phyloP scores from a whole-genome alignment of 2,797 vertebrate species.

The Sarcophilus harrisii region DNA sequence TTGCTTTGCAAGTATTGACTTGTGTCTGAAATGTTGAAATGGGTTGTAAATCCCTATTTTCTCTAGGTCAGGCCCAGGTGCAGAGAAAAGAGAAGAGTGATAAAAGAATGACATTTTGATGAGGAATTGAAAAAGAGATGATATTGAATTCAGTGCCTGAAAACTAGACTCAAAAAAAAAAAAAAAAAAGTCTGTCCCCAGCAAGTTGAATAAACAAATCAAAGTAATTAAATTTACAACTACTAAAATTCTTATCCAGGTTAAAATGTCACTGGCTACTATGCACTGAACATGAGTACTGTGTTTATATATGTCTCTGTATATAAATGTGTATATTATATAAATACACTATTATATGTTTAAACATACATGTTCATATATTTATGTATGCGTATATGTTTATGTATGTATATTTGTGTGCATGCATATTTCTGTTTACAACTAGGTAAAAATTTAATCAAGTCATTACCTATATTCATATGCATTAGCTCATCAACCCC shows the following conservation, averaged over 20 bases:
- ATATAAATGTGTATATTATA: no score
- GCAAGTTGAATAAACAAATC: conserved; percentile 52
- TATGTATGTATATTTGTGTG: background rate
- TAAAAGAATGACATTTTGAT: conserved; percentile 59
- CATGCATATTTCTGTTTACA: conserved; percentile 40
- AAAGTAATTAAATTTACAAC: conserved; percentile 56
- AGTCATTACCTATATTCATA: background rate
- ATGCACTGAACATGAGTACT: conserved; percentile 16
- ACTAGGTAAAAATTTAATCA: conserved; percentile 13
- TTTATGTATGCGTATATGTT: no score
- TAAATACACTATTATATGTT: no score
- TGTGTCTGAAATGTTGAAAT: background rate
- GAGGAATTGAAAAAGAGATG: conserved; percentile 44
- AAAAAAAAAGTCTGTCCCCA: conserved; percentile 51
- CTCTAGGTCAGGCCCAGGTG: background rate
- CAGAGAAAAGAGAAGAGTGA: conserved; percentile 40
- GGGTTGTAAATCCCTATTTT: conserved; percentile 49
- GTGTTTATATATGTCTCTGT: background rate
- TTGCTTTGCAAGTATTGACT: background rate
- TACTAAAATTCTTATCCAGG: conserved; percentile 49
- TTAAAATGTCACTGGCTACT: conserved; percentile 33
- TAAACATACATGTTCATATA: no score
- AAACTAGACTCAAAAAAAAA: conserved; percentile 39
- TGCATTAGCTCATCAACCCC: background rate
- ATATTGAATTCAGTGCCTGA: conserved; percentile 60